phyloP scores from a whole-genome alignment of 35 echinoderm and acorn worm genomes.

The Heliocidaris tuberculata region DNA sequence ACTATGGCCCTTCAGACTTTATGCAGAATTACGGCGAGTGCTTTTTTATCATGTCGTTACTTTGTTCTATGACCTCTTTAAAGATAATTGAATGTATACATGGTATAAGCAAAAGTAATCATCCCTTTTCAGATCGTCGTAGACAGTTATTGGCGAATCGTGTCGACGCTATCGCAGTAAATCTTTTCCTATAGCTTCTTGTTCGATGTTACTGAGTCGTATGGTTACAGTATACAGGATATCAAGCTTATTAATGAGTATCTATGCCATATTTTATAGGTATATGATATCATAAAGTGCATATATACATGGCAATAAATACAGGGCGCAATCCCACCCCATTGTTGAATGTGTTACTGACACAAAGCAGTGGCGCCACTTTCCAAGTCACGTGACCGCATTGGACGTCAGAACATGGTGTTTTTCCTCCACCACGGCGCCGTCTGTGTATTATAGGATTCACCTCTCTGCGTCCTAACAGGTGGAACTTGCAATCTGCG shows the following conservation, averaged over 20 bases:
- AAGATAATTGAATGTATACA: not conserved
- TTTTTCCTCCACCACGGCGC: not conserved
- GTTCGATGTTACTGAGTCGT: not conserved
- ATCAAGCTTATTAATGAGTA: not conserved
- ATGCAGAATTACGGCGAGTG: not conserved
- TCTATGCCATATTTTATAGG: too few species aligned
- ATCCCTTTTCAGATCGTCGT: too few species aligned
- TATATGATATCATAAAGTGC: not conserved
- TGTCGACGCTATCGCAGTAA: not conserved
- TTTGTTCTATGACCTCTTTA: not conserved
- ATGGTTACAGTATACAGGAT: not conserved
- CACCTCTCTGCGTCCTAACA: not conserved
- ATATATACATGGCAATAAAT: not conserved
- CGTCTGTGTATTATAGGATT: not conserved
- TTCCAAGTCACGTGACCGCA: not conserved
- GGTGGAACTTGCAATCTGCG: not conserved
- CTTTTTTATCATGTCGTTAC: not conserved
- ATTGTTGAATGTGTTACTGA: not conserved
- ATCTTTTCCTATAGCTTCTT: not conserved
- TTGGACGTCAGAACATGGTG: conserved; percentile 8
- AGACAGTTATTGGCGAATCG: not conserved
- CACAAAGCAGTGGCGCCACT: not conserved
- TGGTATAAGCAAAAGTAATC: not conserved
- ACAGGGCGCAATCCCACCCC: not conserved
- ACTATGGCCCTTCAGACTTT: not conserved